These are phyloP conservation scores for Chrysotoxum bicinctum DNA, from an alignment of 2,888 invertebrate genomes.

Conservation along the genomic window DNA sequence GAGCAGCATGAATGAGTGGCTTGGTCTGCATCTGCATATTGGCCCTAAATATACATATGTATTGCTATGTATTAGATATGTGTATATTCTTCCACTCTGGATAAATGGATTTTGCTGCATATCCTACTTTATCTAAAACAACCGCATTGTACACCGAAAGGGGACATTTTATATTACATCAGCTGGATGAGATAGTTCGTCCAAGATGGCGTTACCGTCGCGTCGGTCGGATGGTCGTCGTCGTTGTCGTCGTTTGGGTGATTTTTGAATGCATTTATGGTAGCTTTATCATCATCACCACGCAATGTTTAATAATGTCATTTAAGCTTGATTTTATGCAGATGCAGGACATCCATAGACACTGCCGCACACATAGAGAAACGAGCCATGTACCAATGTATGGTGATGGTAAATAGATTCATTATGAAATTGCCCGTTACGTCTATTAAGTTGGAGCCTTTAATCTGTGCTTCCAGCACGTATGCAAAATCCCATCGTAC, in stretches of 20 bases:
- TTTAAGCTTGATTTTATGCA: conserved; percentile 49
- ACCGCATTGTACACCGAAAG: neutral
- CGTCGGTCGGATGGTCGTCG: neutral
- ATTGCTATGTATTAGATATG: neutral
- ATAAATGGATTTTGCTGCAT: conserved; percentile 35
- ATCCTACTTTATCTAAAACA: neutral
- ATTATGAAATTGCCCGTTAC: conserved; percentile 69
- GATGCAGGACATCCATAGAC: neutral
- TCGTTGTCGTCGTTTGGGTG: neutral
- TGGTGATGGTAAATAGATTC: conserved; percentile 58
- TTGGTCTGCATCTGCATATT: neutral
- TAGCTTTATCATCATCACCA: conserved; percentile 42
- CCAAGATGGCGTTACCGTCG: conserved; percentile 13
- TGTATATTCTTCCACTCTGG: conserved; percentile 50
- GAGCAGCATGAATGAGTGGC: conserved; percentile 13
- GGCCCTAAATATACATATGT: neutral
- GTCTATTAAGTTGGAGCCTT: conserved; percentile 66
- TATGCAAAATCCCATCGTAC: conserved; percentile 45
- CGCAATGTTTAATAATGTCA: conserved; percentile 51
- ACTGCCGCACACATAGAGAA: neutral
- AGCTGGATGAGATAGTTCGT: conserved; percentile 10
- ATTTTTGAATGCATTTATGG: conserved; percentile 21
- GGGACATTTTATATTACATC: conserved; percentile 37
- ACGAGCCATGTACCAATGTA: neutral
- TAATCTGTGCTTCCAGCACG: conserved; percentile 67